Evolutionary conservation across 1,140 invertebrate species (phyloP), one percentile per base, ranked within the genome.

Genomic region (Sycobia sp.): DNA sequence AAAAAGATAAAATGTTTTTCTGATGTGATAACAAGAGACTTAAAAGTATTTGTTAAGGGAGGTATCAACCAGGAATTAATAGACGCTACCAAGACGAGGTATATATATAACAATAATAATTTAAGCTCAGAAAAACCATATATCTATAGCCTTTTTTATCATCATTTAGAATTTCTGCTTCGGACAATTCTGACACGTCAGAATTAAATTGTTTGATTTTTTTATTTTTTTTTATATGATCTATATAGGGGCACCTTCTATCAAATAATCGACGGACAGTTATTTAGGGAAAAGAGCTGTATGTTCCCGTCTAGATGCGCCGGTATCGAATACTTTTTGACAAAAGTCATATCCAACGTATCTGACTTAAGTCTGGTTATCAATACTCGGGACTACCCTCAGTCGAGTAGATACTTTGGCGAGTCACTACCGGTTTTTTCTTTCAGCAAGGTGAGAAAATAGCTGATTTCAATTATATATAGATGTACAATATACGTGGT

Each of bases 381-480:
- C 1, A 98, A 98, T 76, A 91, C 90, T 0, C 85, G 93, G 63
- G 96, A 99, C 78, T 97, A 93, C 89, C 96, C 96, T 14, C 94
- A 97, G 83, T 84, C 92, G 4, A 85, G 86, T 63, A 84, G 82
- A 68, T 77, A 85, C 59, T 89, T 86, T 81, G 83, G 86, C 2
- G 78, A 84, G 66, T 83, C 85, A 23, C 73, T 88, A 36, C 96
- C 96, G 20, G 85, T 98, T 23, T 93, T 98, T 76, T 98, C 95
- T 9, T 98, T 98, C 73, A 98, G 95, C 78, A 98, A 97, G 86
- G 91, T 92, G 75, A 72, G 25, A 68, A 44, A 50, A 29, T 63
- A 59, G 32, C 29, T 3, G 1, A 4, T 49, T 49, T 49, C 10
- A 2, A 23, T 7, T 22, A n/a, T n/a, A n/a, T n/a, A n/a, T n/a